Evolutionary conservation across 2,113 vertebrate genomes (phyloP), one percentile per base, ranked within the genome.

Genomic region (Pelodiscus sinensis): DNA sequence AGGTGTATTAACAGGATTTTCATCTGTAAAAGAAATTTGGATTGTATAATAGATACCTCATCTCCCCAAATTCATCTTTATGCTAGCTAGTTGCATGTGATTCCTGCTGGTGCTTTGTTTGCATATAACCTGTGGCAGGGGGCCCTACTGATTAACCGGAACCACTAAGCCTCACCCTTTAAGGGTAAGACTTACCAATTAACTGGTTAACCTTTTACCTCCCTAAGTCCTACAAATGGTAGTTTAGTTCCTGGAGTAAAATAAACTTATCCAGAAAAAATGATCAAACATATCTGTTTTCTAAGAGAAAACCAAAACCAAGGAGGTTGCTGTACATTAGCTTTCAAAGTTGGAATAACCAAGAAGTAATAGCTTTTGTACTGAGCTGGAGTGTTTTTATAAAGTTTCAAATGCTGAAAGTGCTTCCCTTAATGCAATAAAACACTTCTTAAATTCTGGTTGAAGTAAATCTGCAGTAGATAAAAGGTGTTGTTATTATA

Each of bases 51-150:
- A n/a, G 50, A 88, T 86, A 79, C 27, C 35, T 88, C 60, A 87
- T 82, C 52, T 92, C 94, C 88, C 81, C 93, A 82, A 96, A 86
- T 91, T 81, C 13, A 0, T 94, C 82, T 92, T 93, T 75, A 60
- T 92, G 38, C 82, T 75, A 86, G 22, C 29, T 87, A 89, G 80
- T 85, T 75, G 65, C 68, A 94, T 44, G 29, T 62, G 62, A 94
- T 87, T 83, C 90, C 6, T n/a, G 71, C 54, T 89, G 83, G 79
- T 90, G 38, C 86, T 93, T 22, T 79, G 83, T 51, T 19, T 95
- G 90, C 44, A 44, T 44, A 6, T 44, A 44, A 44, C 44, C 44
- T 18, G 16, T 68, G 73, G 82, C 3, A 29, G 91, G 13, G 86
- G 44, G 44, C 44, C 44, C 44, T 44, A 44, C 44, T 44, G 44